These are phyloP conservation scores for Diarsia dahlii DNA, from an alignment of 2,888 invertebrate species.

Conservation along the genomic window DNA sequence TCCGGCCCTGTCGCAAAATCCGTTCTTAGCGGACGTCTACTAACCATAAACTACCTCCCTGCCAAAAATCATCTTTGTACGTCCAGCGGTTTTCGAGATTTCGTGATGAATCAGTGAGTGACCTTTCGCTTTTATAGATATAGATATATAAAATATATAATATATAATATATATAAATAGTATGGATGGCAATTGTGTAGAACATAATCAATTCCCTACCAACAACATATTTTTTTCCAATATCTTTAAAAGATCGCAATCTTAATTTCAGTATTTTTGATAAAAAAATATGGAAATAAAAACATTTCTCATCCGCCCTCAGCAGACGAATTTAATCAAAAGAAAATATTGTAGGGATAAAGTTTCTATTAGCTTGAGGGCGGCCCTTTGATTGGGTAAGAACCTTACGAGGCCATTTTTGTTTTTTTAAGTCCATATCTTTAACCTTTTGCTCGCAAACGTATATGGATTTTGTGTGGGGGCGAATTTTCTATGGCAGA, in stretches of 20 bases:
- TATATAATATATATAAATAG: no score
- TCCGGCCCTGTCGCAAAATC: no score
- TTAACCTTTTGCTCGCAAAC: slow-evolving; percentile 21
- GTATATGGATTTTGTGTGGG: background rate
- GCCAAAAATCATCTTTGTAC: no score
- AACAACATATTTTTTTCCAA: slow-evolving; percentile 8
- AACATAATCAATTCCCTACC: slow-evolving; percentile 18
- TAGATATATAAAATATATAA: no score
- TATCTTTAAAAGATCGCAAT: slow-evolving; percentile 26
- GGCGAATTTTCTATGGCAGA: background rate
- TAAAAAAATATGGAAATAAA: slow-evolving; percentile 41
- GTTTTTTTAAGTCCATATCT: slow-evolving; percentile 30
- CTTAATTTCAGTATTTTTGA: slow-evolving; percentile 44
- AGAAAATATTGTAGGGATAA: slow-evolving; percentile 72
- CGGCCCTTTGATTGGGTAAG: slow-evolving; percentile 65
- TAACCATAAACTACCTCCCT: no score
- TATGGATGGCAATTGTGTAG: background rate
- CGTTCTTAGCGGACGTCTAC: no score
- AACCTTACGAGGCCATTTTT: slow-evolving; percentile 43
- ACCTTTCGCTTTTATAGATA: no score
- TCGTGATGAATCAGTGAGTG: no score
- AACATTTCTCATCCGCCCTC: slow-evolving; percentile 40
- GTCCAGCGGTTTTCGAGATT: no score
- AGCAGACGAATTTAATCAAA: slow-evolving; percentile 70
- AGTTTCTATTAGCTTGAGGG: slow-evolving; percentile 64